A percentile compares a stretch with the other conserved stretches of the same genome.
These are phyloP conservation scores for Nephila pilipes DNA, from an alignment of 1,140 invertebrate species.

Conservation along the genomic window DNA sequence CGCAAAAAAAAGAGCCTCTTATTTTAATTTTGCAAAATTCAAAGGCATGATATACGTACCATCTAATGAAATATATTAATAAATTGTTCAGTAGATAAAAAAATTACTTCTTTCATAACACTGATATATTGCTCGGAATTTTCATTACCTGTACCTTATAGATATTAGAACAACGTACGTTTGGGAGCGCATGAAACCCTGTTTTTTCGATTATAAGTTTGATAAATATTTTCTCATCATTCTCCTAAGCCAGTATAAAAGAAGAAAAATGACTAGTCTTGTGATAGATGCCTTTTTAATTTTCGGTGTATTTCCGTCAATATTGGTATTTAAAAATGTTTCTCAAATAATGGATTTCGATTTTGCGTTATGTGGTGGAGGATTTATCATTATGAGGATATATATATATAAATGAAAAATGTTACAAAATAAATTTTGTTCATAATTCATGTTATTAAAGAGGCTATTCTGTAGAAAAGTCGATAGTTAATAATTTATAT, in stretches of 20 bases:
- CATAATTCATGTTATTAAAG: no score
- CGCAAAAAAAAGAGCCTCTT: no score
- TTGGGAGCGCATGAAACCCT: background rate
- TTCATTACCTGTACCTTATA: background rate
- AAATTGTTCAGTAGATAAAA: background rate
- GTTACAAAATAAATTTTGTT: background rate
- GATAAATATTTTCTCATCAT: constrained; percentile 22
- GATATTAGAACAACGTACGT: background rate
- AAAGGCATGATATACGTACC: no score
- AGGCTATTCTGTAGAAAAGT: no score
- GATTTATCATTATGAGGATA: background rate
- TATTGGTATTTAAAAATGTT: constrained; percentile 13
- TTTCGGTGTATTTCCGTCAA: constrained; percentile 8
- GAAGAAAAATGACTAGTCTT: background rate
- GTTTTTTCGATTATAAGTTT: constrained; percentile 16
- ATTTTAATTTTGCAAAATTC: no score
- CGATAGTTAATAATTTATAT: no score
- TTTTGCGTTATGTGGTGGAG: background rate
- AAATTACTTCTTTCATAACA: background rate
- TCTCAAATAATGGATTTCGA: background rate
- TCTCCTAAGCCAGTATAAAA: background rate
- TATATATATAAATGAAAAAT: background rate
- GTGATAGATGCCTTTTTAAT: constrained; percentile 25
- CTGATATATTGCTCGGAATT: constrained; percentile 11
- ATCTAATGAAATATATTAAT: background rate